A percentile compares a stretch with the other conserved stretches of the same genome.
phyloP scores from a whole-genome alignment of 2,888 invertebrate genomes.

The Lacanobia wlatinum region DNA sequence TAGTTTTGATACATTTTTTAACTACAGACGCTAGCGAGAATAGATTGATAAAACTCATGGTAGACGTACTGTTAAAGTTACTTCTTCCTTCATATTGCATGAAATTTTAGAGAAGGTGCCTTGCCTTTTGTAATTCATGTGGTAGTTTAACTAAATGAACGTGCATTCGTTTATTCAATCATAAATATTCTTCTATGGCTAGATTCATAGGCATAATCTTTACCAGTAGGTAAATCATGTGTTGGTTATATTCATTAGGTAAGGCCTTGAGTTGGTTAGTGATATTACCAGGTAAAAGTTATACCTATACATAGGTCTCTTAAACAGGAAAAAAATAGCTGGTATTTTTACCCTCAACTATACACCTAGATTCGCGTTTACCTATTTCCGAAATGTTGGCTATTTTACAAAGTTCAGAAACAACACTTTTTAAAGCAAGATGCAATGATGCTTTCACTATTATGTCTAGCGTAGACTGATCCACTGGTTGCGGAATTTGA shows the following conservation, averaged over 20 bases:
- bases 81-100: neutral
- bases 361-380: too few species aligned
- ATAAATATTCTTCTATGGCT: neutral
- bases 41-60: too few species aligned
- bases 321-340: constrained; percentile 1
- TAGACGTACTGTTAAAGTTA: neutral
- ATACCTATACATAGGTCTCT: neutral
- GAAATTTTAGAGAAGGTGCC: neutral
- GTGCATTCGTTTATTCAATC: neutral
- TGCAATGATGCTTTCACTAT: neutral
- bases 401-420: neutral
- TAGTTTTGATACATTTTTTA: too few species aligned
- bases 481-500: too few species aligned
- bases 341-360: neutral
- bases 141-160: too few species aligned
- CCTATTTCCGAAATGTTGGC: too few species aligned
- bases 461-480: too few species aligned
- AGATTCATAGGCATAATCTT: neutral
- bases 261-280: constrained; percentile 1
- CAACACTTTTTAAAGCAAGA: neutral
- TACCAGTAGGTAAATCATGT: neutral
- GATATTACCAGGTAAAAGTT: constrained; percentile 27
- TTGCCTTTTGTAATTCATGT: too few species aligned
- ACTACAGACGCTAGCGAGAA: too few species aligned
- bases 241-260: neutral